Base-by-base conservation (phyloP, 2,888 invertebrate species). In the Pasiphila rectangulata region DNA sequence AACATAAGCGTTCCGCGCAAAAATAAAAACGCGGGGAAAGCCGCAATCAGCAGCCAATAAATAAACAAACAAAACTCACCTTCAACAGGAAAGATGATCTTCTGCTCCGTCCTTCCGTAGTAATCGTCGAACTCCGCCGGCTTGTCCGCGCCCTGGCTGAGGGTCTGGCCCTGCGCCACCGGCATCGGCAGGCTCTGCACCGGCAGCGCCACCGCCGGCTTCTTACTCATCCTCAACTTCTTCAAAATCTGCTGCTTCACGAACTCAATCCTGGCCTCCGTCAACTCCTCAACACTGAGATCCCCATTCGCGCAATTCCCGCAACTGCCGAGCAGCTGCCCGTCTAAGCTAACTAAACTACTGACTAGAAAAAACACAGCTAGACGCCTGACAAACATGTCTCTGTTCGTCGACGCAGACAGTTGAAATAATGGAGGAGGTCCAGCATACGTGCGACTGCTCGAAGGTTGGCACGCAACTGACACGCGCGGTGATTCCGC, bases 171-270 rank as follows among this genome's bases (percentile, higher is more conserved):
- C 61, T 93, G 93, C 32, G 93, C 93, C 51, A 95, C 91, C 3
- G 95, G 95, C 74, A 92, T 92, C 0, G 95, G 95, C 61, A 96
- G 78, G 42, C 92, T 90, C 51, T 91, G 89, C 36, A 91, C 79
- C 0, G 92, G 90, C 59, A 92, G 81, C 12, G 91, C 91, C 38
- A 92, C 89, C 6, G 89, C 90, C 3, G 95, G 95, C 64, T 94
- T 93, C 75, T 93, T 94, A 45, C 93, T 94, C 43, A 96, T 77
- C 54, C 95, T 80, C 43, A 96, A 69, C 78, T 95, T 96, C 80
- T 93, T 94, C 63, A 96, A 73, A 19, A 96, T 96, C 83, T 95
- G 95, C 72, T 94, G 93, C 77, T 96, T 96, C 35, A 95, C 94
- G 63, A 94, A 94, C 76, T 95, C 95, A 52, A 96, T 92, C 54